Evolutionary conservation across 2,888 invertebrate species (phyloP).

Genomic region (Scrobipalpa costella): DNA sequence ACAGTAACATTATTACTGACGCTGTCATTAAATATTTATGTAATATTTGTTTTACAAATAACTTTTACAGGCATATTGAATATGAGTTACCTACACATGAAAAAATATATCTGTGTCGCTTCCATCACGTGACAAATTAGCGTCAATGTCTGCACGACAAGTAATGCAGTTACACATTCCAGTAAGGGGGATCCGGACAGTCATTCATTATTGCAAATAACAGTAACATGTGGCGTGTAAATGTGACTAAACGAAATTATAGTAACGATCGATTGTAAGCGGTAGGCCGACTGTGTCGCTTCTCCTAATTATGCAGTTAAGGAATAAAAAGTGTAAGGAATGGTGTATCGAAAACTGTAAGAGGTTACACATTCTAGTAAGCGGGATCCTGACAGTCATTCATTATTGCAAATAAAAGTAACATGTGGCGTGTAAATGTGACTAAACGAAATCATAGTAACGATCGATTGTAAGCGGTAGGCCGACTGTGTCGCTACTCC

Average conservation of each 20-base stretch:
- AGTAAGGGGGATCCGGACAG: slow-evolving; percentile 11
- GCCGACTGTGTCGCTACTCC: neutral
- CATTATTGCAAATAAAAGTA: slow-evolving; percentile 34
- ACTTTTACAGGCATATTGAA: neutral
- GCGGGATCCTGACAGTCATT: slow-evolving; percentile 10
- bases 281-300: neutral
- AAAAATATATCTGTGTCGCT: neutral
- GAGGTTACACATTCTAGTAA: slow-evolving; percentile 13
- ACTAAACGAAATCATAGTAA: slow-evolving; percentile 73
- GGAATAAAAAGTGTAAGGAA: neutral
- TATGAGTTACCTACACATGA: neutral
- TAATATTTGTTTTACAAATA: neutral
- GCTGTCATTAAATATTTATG: neutral
- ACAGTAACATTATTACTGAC: too few species aligned
- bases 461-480: slow-evolving; percentile 70
- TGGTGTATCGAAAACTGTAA: too few species aligned
- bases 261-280: slow-evolving; percentile 73
- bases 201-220: slow-evolving; percentile 18
- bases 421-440: slow-evolving; percentile 78
- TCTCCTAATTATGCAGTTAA: neutral
- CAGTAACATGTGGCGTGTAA: slow-evolving; percentile 73
- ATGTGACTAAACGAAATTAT: slow-evolving; percentile 76
- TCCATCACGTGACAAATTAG: neutral
- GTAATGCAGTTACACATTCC: slow-evolving; percentile 6
- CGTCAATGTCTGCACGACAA: neutral